Base-by-base conservation (phyloP, 1,140 invertebrate species). In the Meloidogyne exigua region DNA sequence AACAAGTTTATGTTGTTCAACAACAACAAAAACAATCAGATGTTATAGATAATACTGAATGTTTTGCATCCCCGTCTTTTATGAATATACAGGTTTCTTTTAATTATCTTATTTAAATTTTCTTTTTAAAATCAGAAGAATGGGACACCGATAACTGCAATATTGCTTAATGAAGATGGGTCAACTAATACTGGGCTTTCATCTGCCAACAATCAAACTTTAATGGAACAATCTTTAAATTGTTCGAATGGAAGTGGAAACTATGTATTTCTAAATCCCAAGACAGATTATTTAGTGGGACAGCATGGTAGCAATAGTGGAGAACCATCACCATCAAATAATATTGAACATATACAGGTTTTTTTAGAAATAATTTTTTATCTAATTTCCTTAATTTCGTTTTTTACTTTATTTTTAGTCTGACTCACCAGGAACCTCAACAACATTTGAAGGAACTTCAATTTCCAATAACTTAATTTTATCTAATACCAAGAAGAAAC, bases 331-430 rank as follows among this genome's bases (percentile, higher is more conserved):
- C 49, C 49, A 21, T 57, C 49, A n/a, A 57, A 57, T n/a, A n/a
- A 9, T 57, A n/a, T 57, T 57, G 49, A 57, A 57, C 18, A n/a
- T 1, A 9, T 57, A 57, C 18, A n/a, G 18, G 49, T n/a, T 57
- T 57, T n/a, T 57, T 7, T 5, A n/a, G 7, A 57, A n/a, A 15
- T 21, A 9, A 18, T 18, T 57, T 57, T 9, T 57, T n/a, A 57
- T n/a, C 9, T 21, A 39, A 0, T 49, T 49, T 49, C 15, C 18
- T 49, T 57, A 9, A 15, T n/a, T 7, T 39, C 36, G n/a, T n/a
- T 57, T 57, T 57, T n/a, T 57, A 57, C n/a, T 57, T 57, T n/a
- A n/a, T n/a, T 57, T 57, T 57, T n/a, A 57, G 49, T 21, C 49
- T n/a, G 49, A 57, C 7, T 57, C 49, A 5, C 49, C 49, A n/a